phyloP scores from a whole-genome alignment of 2,888 invertebrate species.

The Anthrax anthrax region DNA sequence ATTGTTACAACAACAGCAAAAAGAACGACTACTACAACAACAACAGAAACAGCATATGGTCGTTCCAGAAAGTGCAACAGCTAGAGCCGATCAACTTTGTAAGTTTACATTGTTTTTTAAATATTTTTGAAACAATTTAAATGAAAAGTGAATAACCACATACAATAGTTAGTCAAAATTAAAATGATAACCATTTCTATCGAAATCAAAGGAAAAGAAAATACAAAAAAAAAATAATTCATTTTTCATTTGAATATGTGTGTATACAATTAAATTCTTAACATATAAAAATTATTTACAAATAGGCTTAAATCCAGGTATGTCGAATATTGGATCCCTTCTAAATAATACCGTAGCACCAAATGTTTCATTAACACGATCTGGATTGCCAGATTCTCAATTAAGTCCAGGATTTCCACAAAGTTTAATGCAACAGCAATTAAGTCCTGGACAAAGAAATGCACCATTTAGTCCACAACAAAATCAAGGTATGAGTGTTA shows the following conservation, averaged over 20 bases:
- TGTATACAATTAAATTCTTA: constrained; percentile 9
- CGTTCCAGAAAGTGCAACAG: constrained; percentile 62
- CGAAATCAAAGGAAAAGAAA: background rate
- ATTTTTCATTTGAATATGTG: constrained; percentile 10
- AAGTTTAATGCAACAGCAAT: constrained; percentile 33
- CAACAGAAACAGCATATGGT: constrained; percentile 71
- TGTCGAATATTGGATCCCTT: constrained; percentile 63
- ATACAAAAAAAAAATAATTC: background rate
- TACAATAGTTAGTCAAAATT: no score
- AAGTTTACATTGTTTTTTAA: constrained; percentile 12
- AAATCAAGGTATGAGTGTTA: constrained; percentile 22
- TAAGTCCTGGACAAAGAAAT: constrained; percentile 31
- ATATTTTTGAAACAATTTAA: constrained; percentile 6
- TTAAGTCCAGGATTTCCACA: constrained; percentile 48
- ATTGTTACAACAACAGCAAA: constrained; percentile 41
- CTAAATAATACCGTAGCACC: constrained; percentile 68
- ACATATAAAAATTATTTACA: constrained; percentile 9
- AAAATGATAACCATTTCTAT: no score
- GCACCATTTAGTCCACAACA: constrained; percentile 34
- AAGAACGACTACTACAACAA: constrained; percentile 57
- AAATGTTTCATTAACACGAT: constrained; percentile 72
- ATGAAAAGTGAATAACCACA: constrained; percentile 7
- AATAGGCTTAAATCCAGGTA: constrained; percentile 25
- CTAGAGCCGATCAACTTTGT: constrained; percentile 33
- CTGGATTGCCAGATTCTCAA: constrained; percentile 44